Evolutionary conservation across 2,888 invertebrate species (phyloP), one percentile per base, ranked within the genome.

Genomic region (Parapristionchus giblindavisi): DNA sequence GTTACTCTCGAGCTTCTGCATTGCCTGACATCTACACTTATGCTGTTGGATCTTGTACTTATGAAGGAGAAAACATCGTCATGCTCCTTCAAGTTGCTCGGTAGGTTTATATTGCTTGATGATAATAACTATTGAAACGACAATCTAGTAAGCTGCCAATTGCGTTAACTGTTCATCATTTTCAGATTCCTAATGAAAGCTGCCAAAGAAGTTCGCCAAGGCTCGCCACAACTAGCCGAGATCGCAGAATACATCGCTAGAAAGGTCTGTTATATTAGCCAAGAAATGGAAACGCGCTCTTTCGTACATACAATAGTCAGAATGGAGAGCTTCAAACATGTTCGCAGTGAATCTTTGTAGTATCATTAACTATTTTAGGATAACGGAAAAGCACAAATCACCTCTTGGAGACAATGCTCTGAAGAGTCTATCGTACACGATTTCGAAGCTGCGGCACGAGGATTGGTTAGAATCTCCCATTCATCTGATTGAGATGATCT

Each of bases 1-100:
- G 81, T 24, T 80, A 80, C 71, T 76, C 76, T 17, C 75, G 84
- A 32, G 89, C 89, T 38, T 89, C 95, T 78, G 94, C 93, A 89
- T 91, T 97, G 79, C 95, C 96, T 21, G 91, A 92, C 73, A 93
- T 93, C 3, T 96, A 95, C 88, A 93, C 93, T 1, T 90, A 93
- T 84, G 92, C 93, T 6, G 94, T 94, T 0, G 95, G 96, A 61
- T 93, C 94, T 75, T 93, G 93, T 88, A 97, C 96, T 1, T 96
- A 96, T 88, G 96, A 97, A 90, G 97, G 97, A 0, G 96, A 97
- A 90, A 96, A 97, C 89, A 95, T 96, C 0, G 96, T 97, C 32
- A 91, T 97, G 88, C 90, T 93, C 76, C 90, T 96, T 73, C 96
- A 97, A 90, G 94, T 94, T 0, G 95, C 95, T 3, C 88, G 90